A percentile compares a stretch with the other conserved stretches of the same genome.
phyloP scores from a whole-genome alignment of 2,888 invertebrate genomes.

The Chymomyza caudatula region DNA sequence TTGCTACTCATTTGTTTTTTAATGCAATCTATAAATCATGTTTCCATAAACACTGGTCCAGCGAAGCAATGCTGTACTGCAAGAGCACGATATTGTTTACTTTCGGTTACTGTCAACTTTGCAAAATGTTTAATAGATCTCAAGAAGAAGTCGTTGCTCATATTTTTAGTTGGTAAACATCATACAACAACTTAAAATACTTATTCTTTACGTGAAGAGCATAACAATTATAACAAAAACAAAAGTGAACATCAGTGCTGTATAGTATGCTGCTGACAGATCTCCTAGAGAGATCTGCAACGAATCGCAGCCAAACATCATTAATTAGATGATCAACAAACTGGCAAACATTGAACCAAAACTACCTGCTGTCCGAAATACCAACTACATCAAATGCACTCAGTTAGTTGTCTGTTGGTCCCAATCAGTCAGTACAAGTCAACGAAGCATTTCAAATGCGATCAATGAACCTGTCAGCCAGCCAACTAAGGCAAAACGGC shows the following conservation, averaged over 20 bases:
- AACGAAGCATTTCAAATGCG: conserved; percentile 65
- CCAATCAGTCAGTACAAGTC: conserved; percentile 23
- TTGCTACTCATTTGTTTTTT: too few relatives aligned
- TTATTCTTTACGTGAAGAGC: too few relatives aligned
- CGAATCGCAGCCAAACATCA: conserved; percentile 48
- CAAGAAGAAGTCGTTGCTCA: too few relatives aligned
- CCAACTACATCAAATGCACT: not conserved
- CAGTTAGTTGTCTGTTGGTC: conserved; percentile 8
- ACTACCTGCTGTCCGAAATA: not conserved
- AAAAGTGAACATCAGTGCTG: conserved; percentile 32
- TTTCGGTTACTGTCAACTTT: too few relatives aligned
- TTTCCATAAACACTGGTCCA: too few relatives aligned
- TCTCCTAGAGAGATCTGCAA: conserved; percentile 18
- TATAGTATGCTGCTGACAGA: conserved; percentile 45
- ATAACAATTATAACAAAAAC: conserved; percentile 42
- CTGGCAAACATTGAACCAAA: not conserved
- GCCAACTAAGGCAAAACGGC: not conserved
- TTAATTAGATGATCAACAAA: not conserved
- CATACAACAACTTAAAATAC: not conserved
- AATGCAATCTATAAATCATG: too few relatives aligned
- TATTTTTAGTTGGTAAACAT: too few relatives aligned
- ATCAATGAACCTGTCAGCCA: conserved; percentile 55
- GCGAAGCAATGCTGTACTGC: too few relatives aligned
- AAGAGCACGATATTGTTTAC: too few relatives aligned
- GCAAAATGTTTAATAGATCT: too few relatives aligned